Evolutionary conservation across 2,888 invertebrate species (phyloP).

Genomic region (Rotaria socialis): DNA sequence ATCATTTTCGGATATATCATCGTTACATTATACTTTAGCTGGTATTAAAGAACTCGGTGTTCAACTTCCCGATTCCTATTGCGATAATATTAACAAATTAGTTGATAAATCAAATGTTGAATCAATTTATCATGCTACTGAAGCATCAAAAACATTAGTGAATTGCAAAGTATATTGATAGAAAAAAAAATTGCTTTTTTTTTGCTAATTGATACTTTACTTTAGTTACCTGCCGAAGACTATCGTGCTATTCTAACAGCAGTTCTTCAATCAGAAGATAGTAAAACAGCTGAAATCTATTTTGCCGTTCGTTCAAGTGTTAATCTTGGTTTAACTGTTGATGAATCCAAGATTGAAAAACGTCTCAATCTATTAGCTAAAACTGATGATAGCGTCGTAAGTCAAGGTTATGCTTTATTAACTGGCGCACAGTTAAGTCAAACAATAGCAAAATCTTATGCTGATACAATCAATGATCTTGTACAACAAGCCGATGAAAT

Average conservation of each 20-base stretch:
- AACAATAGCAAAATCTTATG: background rate
- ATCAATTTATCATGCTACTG: constrained; percentile 67
- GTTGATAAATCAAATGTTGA: constrained; percentile 60
- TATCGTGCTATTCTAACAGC: background rate
- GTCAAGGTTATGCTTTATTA: constrained; percentile 9
- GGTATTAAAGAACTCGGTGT: constrained; percentile 35
- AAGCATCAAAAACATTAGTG: constrained; percentile 66
- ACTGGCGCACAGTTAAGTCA: background rate
- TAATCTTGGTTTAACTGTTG: background rate
- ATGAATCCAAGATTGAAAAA: background rate
- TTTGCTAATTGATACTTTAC: no score
- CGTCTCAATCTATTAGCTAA: background rate
- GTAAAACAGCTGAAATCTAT: background rate
- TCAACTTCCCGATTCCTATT: constrained; percentile 49
- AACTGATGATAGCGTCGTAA: background rate
- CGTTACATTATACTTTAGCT: background rate
- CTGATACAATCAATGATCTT: constrained; percentile 23
- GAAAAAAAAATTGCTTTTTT: background rate
- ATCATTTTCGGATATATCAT: constrained; percentile 8
- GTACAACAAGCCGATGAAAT: constrained; percentile 85
- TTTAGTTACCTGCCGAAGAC: background rate
- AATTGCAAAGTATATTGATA: constrained; percentile 51
- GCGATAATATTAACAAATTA: constrained; percentile 60
- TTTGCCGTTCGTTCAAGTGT: background rate
- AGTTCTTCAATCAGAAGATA: constrained; percentile 15